A percentile compares a stretch with the other conserved stretches of the same genome.
Evolutionary conservation across 2,797 vertebrate species (phyloP).

Genomic region (Acrossocheilus wenchowensis): DNA sequence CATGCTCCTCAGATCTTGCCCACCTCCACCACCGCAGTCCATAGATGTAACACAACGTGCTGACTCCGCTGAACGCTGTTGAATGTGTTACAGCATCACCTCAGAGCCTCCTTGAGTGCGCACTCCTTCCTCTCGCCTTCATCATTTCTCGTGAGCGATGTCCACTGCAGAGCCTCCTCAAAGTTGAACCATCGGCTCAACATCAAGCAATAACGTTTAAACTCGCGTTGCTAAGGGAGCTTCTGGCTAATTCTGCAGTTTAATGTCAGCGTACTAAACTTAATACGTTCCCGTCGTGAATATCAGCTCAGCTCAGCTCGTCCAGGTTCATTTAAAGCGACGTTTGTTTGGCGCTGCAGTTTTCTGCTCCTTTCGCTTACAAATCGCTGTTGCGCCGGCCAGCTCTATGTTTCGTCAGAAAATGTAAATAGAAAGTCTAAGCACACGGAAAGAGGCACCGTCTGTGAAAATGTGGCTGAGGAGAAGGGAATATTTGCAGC

Average conservation of each 20-base stretch:
- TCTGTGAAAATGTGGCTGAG: slow-evolving; percentile 3
- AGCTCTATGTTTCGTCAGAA: slow-evolving; percentile 30
- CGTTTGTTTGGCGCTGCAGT: slow-evolving; percentile 25
- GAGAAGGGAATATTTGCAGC: not conserved
- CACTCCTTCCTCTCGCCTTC: slow-evolving; percentile 22
- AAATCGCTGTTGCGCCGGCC: slow-evolving; percentile 21
- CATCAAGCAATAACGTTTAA: not conserved
- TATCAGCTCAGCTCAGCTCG: not conserved
- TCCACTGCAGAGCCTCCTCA: slow-evolving; percentile 39
- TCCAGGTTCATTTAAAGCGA: not conserved
- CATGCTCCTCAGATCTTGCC: slow-evolving; percentile 16
- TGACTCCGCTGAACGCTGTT: slow-evolving; percentile 53
- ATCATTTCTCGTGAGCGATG: slow-evolving; percentile 31
- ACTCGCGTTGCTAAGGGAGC: not conserved
- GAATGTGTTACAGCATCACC: slow-evolving; percentile 49
- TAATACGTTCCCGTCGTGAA: not conserved
- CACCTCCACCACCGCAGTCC: slow-evolving; percentile 53
- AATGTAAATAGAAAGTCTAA: slow-evolving; percentile 32
- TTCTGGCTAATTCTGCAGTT: not conserved
- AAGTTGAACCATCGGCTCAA: slow-evolving; percentile 23
- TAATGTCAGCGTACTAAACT: slow-evolving; percentile 3
- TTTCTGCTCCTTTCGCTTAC: not conserved
- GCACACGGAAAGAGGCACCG: not conserved
- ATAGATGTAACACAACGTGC: slow-evolving; percentile 50
- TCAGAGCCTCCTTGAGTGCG: slow-evolving; percentile 40